Conservation (phyloP, 2,888 invertebrate genomes). For the Calameuta idolon region DNA sequence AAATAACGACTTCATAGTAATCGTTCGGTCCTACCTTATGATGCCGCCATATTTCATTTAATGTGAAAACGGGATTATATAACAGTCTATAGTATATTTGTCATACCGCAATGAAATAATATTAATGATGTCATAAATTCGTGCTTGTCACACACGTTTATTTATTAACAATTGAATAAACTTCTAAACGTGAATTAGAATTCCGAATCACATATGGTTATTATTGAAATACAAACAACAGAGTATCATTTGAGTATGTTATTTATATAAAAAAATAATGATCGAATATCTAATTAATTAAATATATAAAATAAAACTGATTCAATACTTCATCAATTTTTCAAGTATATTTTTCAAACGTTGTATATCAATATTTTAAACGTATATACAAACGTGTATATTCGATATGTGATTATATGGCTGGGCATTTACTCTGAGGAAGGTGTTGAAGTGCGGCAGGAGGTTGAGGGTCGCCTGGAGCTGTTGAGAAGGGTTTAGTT, state of each 20-base stretch:
- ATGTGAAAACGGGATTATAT: constrained; percentile 26
- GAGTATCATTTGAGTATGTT: not conserved
- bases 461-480: constrained; percentile 50
- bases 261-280: not conserved
- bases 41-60: constrained; percentile 38
- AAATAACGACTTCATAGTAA: constrained; percentile 37
- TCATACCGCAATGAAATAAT: not conserved
- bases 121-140: not conserved
- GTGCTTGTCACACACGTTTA: not conserved
- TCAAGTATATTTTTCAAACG: not conserved
- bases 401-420: not conserved
- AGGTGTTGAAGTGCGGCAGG: constrained; percentile 55
- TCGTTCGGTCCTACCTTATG: constrained; percentile 37
- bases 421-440: constrained; percentile 31
- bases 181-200: not conserved
- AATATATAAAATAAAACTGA: not conserved
- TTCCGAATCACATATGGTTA: not conserved
- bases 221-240: not conserved
- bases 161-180: not conserved
- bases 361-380: not conserved
- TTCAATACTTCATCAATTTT: not conserved
- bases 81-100: not conserved
- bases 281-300: not conserved
- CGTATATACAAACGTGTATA: constrained; percentile 27
- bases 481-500: constrained; percentile 52